Base-by-base conservation (phyloP, 2,888 invertebrate genomes). In the Drosophila anomelani region DNA sequence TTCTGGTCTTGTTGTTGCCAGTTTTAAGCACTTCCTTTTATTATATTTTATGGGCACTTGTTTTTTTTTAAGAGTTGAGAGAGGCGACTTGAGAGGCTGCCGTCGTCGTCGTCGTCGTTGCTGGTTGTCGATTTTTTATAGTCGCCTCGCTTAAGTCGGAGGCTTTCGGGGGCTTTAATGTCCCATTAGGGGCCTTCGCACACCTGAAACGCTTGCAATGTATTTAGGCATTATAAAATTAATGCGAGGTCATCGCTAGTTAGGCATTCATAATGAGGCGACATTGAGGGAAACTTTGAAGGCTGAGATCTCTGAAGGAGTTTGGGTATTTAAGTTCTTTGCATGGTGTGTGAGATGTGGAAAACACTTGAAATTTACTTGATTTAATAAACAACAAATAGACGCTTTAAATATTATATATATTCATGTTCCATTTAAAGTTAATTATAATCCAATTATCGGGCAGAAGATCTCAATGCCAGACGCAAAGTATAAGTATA, bases 21-120 rank as follows among this genome's bases (percentile, higher is more conserved):
- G 80, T 85, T 88, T 85, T 80, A 84, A 88, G 84, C 89, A 88
- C 84, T 84, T 84, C 84, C 84, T 88, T 84, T 84, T 84, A 84
- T 84, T 85, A 85, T 85, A 86, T 89, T 85, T 89, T 85, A 85
- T 87, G 89, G 89, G 75, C 89, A 85, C 88, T 85, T 89, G 82
- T 87, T 86, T 85, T 79, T 73, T 15, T 32, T 86, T 43, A 23
- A 15, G 44, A 47, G 47, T 29, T 41, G 53, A 54, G 53, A 56
- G 57, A 34, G 51, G 56, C 26, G 56, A 67, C 49, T 67, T 75
- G 60, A 66, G 69, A 44, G 70, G 63, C 84, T 56, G 67, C 55
- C 63, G 75, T 77, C 46, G 46, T 20, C 15, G 51, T 72, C 63
- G 75, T 77, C 46, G 46, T 20, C 15, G 51, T 72, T 34, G 51